Evolutionary conservation across 2,888 invertebrate genomes (phyloP).

Genomic region (Drosophila silvestris): DNA sequence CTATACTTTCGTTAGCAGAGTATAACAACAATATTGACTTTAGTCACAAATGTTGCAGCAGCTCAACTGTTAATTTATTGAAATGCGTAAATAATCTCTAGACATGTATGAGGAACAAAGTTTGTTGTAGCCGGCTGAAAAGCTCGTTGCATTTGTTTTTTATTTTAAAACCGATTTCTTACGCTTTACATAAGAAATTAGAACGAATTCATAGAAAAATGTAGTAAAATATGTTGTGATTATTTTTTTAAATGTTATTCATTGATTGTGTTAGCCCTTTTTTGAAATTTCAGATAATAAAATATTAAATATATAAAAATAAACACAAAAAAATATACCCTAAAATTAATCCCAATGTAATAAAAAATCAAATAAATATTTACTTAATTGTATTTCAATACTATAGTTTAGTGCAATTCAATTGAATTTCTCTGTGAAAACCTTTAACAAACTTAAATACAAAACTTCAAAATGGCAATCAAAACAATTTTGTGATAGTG

Average conservation of each 20-base stretch:
- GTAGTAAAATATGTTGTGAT: neutral
- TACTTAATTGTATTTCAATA: neutral
- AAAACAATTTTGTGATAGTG: slow-evolving; percentile 27
- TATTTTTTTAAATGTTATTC: neutral
- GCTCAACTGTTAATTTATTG: neutral
- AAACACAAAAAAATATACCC: neutral
- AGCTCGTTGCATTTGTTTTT: neutral
- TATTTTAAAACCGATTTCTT: neutral
- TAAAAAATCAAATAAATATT: neutral
- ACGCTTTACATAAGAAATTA: neutral
- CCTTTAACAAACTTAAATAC: neutral
- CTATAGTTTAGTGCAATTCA: neutral
- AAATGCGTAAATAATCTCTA: neutral
- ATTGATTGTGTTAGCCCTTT: neutral
- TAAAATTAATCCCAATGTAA: neutral
- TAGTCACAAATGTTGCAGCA: neutral
- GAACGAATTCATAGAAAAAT: neutral
- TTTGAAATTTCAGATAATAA: neutral
- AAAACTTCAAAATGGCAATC: slow-evolving; percentile 24
- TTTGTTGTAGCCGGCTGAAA: neutral
- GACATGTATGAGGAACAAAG: neutral
- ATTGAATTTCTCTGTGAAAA: neutral
- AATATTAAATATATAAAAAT: neutral
- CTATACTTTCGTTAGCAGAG: neutral
- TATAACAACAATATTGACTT: neutral